phyloP scores from a whole-genome alignment of 35 echinoderm and acorn worm species.

The Heliocidaris tuberculata region DNA sequence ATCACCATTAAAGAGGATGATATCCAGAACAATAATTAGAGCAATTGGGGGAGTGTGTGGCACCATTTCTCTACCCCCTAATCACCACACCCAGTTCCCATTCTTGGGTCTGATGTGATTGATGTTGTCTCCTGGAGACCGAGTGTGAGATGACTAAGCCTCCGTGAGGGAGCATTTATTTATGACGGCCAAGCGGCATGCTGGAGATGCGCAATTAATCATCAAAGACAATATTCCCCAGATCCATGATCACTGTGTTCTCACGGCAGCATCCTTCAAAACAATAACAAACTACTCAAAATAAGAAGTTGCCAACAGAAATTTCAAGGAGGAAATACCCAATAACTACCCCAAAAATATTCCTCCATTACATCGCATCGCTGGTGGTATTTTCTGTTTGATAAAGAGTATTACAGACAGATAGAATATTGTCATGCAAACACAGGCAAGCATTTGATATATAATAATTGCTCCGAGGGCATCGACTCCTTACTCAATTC shows the following conservation, averaged over 20 bases:
- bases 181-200: not conserved
- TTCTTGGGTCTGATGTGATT: not conserved
- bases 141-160: conserved; percentile 15
- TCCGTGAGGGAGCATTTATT: not conserved
- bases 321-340: not conserved
- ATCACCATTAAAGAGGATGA: not conserved
- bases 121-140: not conserved
- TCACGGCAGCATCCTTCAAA: not conserved
- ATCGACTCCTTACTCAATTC: too few relatives aligned
- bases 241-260: not conserved
- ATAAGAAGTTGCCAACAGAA: not conserved
- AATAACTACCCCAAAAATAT: not conserved
- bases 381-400: too few relatives aligned
- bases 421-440: too few relatives aligned
- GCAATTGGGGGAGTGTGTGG: not conserved
- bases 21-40: not conserved
- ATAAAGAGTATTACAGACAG: too few relatives aligned
- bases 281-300: not conserved
- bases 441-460: too few relatives aligned
- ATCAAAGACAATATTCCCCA: not conserved
- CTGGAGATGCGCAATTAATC: not conserved
- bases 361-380: not conserved
- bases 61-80: not conserved
- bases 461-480: too few relatives aligned
- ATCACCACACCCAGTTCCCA: not conserved